Conservation (phyloP, 2,888 invertebrate genomes). For the Bellardia pandia region DNA sequence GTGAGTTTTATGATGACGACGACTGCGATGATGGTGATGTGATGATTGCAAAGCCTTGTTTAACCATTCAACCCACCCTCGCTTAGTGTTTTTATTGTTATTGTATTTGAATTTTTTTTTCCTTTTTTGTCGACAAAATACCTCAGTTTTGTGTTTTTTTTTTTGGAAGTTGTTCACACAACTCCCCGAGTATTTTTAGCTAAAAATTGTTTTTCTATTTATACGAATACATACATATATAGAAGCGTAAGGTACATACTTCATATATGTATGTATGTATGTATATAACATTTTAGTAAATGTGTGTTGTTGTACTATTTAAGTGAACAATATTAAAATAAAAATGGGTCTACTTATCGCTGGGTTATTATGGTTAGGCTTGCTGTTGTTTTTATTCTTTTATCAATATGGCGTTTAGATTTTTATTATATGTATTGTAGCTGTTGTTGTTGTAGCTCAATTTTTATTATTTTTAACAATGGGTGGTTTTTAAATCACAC, state of each 20-base stretch:
- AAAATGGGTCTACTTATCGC: conserved; percentile 64
- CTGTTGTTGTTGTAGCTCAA: conserved; percentile 47
- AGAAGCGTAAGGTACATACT: neutral
- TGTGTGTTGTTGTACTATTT: conserved; percentile 11
- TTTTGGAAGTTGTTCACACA: conserved; percentile 17
- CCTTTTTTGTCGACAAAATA: conserved; percentile 60
- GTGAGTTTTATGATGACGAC: conserved; percentile 10
- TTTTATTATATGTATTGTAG: conserved; percentile 61
- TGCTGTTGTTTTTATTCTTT: conserved; percentile 49
- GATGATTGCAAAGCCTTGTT: conserved; percentile 73
- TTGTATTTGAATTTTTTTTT: conserved; percentile 40
- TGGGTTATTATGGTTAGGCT: conserved; percentile 26
- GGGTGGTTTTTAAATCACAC: conserved; percentile 73
- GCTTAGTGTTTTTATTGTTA: conserved; percentile 36
- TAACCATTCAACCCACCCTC: conserved; percentile 62
- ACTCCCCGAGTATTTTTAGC: conserved; percentile 61
- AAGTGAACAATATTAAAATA: conserved; percentile 54
- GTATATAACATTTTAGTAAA: conserved; percentile 27
- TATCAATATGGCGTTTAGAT: conserved; percentile 71
- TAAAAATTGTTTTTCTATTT: conserved; percentile 64
- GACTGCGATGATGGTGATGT: conserved; percentile 45
- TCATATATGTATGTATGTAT: neutral
- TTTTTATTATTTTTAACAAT: conserved; percentile 73
- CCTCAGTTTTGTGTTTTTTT: conserved; percentile 45
- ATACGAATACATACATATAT: conserved; percentile 42